Conservation (phyloP, 1,140 invertebrate genomes). For the Batillaria attramentaria region DNA sequence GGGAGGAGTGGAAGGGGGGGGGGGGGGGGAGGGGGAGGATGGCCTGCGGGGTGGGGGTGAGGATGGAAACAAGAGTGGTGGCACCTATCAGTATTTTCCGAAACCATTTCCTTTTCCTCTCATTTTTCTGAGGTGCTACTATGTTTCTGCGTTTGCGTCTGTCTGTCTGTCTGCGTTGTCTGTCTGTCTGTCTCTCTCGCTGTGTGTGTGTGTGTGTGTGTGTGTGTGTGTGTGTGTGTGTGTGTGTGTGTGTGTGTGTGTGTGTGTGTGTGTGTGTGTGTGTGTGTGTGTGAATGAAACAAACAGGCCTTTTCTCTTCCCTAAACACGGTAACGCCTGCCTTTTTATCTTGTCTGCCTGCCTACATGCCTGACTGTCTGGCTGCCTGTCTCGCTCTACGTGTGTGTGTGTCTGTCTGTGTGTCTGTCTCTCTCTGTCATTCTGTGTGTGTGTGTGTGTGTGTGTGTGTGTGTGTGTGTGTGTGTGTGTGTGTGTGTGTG, state of each 20-base stretch:
- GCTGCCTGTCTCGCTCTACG: too few relatives aligned
- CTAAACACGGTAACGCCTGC: too few relatives aligned
- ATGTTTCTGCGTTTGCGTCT: not conserved
- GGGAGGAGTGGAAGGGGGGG: not conserved
- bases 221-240: not conserved
- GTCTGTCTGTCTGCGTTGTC: not conserved
- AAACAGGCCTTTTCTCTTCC: too few relatives aligned
- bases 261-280: constrained; percentile 14
- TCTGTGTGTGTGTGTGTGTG: too few relatives aligned
- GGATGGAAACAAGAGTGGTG: not conserved
- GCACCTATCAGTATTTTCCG: too few relatives aligned
- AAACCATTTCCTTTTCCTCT: not conserved
- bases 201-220: not conserved
- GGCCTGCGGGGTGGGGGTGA: not conserved
- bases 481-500: too few relatives aligned
- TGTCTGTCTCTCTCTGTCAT: too few relatives aligned
- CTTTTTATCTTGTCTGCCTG: too few relatives aligned
- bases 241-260: constrained; percentile 16
- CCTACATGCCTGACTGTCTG: too few relatives aligned
- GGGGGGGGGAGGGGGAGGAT: not conserved
- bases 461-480: too few relatives aligned
- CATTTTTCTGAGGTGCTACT: not conserved
- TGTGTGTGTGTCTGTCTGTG: too few relatives aligned
- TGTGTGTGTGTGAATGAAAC: not conserved
- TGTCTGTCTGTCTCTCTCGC: constrained; percentile 13